phyloP scores from a whole-genome alignment of 2,888 invertebrate genomes.

The Philhelius pedissequus region DNA sequence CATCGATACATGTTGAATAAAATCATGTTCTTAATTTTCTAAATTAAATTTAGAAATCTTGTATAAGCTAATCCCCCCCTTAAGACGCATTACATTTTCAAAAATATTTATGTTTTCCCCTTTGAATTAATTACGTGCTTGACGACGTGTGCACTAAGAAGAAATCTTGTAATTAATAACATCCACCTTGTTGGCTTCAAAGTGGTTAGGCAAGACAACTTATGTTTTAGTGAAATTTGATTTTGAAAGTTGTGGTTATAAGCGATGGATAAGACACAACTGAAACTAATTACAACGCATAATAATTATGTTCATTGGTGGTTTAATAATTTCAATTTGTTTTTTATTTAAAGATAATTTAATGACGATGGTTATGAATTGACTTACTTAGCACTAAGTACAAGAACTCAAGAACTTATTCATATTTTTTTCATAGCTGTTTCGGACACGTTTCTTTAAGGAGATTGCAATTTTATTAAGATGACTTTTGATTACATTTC shows the following conservation, averaged over 20 bases:
- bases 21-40: no score
- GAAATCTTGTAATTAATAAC: background rate
- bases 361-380: background rate
- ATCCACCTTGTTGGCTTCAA: background rate
- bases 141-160: no score
- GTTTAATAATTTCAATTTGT: background rate
- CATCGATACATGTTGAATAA: no score
- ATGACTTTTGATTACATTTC: conserved; percentile 80
- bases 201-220: background rate
- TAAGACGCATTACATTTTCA: no score
- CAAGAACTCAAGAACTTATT: conserved; percentile 61
- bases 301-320: background rate
- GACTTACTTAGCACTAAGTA: conserved; percentile 15
- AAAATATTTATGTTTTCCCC: no score
- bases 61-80: no score
- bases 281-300: background rate
- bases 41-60: no score
- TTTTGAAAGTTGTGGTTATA: background rate
- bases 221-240: background rate
- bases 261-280: background rate
- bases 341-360: background rate
- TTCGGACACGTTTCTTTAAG: conserved; percentile 74
- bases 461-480: conserved; percentile 76
- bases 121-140: no score
- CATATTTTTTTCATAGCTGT: conserved; percentile 68